Percentiles rank a stretch among this genome's conserved stretches.
Conservation (phyloP, 2,113 vertebrate species). For the Myanophis thanlyinensis region DNA sequence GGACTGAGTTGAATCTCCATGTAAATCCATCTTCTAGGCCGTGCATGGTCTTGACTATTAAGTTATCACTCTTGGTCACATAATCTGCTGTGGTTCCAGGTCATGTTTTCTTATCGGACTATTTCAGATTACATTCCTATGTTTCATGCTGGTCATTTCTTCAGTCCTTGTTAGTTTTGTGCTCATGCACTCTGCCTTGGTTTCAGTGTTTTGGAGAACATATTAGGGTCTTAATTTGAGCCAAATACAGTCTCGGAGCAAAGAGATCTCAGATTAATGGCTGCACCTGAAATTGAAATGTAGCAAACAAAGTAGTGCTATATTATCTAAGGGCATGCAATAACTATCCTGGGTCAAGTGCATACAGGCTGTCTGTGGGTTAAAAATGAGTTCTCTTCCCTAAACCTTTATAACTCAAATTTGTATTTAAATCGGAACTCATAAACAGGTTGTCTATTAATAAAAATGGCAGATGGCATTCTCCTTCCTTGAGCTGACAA, state of each 20-base stretch:
- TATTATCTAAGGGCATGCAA: not conserved
- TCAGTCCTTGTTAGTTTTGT: not conserved
- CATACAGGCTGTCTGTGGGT: not conserved
- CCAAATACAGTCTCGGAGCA: not conserved
- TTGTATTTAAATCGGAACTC: not conserved
- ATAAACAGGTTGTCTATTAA: not conserved
- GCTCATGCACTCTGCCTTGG: not conserved
- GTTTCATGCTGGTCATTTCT: not conserved
- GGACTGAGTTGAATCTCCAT: not conserved
- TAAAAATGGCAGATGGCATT: not conserved
- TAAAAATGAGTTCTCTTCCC: not conserved
- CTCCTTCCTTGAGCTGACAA: not conserved
- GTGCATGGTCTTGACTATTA: not conserved
- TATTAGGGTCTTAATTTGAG: not conserved
- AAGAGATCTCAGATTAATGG: not conserved
- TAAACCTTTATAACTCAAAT: not conserved
- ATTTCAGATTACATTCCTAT: not conserved
- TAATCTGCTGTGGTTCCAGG: not conserved
- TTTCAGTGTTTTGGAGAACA: not conserved
- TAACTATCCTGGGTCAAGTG: not conserved
- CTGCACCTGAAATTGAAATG: not conserved
- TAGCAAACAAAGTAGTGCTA: not conserved
- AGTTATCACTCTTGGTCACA: not conserved
- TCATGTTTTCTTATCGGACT: not conserved
- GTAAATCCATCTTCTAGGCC: not conserved